These are phyloP conservation scores for Morone chrysops DNA, from an alignment of 2,113 vertebrate species.

Conservation along the genomic window DNA sequence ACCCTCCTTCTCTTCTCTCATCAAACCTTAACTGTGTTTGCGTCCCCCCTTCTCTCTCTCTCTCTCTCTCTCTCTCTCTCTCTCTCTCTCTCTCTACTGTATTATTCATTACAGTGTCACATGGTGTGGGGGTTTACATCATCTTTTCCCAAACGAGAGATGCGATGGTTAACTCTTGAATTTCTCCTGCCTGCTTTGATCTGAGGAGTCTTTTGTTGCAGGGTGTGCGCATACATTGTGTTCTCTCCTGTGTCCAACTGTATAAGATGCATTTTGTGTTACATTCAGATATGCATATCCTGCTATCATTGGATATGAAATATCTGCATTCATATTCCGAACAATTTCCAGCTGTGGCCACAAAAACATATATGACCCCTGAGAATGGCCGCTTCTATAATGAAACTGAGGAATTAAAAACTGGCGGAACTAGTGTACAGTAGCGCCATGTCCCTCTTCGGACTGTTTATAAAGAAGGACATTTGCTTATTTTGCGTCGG, in stretches of 20 bases:
- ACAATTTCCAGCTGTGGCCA: not conserved
- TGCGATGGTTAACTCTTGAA: constrained; percentile 82
- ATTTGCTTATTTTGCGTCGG: not conserved
- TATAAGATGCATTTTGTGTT: not conserved
- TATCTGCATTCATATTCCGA: not conserved
- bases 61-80: constrained; percentile 36
- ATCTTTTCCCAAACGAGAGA: constrained; percentile 87
- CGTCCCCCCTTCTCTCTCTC: constrained; percentile 15
- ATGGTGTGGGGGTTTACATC: constrained; percentile 88
- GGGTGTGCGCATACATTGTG: constrained; percentile 23
- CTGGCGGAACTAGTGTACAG: constrained; percentile 48
- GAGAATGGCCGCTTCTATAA: constrained; percentile 9
- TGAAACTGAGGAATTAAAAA: constrained; percentile 71
- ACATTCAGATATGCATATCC: not conserved
- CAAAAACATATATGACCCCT: not conserved
- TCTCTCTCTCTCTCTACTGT: constrained; percentile 70
- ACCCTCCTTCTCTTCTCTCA: constrained; percentile 57
- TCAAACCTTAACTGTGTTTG: constrained; percentile 65
- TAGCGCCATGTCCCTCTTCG: constrained; percentile 45
- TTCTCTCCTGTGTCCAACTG: not conserved
- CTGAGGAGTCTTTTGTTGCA: constrained; percentile 55
- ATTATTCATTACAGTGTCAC: constrained; percentile 89
- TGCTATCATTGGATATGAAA: not conserved
- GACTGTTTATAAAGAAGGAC: constrained; percentile 65
- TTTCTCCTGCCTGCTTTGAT: constrained; percentile 56